phyloP scores from a whole-genome alignment of 2,113 vertebrate species.

The chimpanzee (Pan troglodytes) region DNA sequence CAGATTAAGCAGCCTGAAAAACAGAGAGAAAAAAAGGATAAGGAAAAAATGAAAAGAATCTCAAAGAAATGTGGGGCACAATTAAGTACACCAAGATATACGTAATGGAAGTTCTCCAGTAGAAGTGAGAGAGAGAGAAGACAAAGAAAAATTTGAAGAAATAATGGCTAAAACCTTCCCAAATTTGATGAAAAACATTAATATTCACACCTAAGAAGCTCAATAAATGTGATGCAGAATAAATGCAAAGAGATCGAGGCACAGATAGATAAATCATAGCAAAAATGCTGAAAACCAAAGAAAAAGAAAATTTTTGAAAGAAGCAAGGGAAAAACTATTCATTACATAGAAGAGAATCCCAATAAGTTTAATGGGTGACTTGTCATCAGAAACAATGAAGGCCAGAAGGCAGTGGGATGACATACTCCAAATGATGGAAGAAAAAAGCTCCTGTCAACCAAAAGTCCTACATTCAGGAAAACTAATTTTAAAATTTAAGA shows the following conservation, averaged over 20 bases:
- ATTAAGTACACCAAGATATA: neutral
- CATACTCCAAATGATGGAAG: neutral
- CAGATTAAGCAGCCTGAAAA: neutral
- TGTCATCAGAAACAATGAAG: neutral
- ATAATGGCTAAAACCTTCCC: neutral
- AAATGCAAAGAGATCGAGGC: neutral
- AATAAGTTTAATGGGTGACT: neutral
- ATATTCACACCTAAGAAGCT: neutral
- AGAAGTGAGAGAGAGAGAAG: neutral
- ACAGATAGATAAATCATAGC: neutral
- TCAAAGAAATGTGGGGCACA: neutral
- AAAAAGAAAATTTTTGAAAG: neutral
- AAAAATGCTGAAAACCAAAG: neutral
- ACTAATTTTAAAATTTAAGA: neutral
- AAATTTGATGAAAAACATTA: neutral
- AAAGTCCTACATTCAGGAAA: neutral
- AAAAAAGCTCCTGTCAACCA: neutral
- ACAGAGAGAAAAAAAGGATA: neutral
- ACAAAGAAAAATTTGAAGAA: neutral
- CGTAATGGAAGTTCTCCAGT: neutral
- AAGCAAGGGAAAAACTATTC: neutral
- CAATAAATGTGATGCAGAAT: neutral
- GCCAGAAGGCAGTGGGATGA: neutral
- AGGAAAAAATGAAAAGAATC: neutral
- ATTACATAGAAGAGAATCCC: neutral